Conservation (phyloP, 2,888 invertebrate genomes). For the Pollenia angustigena region DNA sequence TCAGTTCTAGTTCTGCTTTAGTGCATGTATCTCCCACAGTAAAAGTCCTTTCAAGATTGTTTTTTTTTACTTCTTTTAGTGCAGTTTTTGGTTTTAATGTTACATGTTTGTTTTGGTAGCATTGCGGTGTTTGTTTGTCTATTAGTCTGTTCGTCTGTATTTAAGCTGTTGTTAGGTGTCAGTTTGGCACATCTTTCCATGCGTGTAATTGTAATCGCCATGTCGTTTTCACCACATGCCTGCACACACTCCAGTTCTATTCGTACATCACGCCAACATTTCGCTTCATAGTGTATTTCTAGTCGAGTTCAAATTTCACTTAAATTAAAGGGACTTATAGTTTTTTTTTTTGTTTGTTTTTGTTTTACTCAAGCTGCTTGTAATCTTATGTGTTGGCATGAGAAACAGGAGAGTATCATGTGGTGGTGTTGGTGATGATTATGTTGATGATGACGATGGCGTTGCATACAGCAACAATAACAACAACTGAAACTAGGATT, state of each 20-base stretch:
- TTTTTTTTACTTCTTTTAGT: constrained; percentile 34
- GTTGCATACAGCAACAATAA: constrained; percentile 40
- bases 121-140: background rate
- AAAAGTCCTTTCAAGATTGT: background rate
- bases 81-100: constrained; percentile 30
- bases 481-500: constrained; percentile 47
- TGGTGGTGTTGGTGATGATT: constrained; percentile 13
- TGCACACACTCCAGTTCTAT: background rate
- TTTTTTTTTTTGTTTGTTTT: background rate
- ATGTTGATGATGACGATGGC: constrained; percentile 25
- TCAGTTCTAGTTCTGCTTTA: too few relatives aligned
- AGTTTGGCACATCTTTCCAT: constrained; percentile 61
- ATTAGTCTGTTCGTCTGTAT: constrained; percentile 1
- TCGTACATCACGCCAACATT: constrained; percentile 21
- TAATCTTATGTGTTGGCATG: constrained; percentile 57
- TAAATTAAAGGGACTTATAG: constrained; percentile 69
- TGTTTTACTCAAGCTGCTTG: constrained; percentile 47
- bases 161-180: constrained; percentile 47
- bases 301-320: constrained; percentile 71
- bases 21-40: background rate
- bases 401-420: constrained; percentile 40
- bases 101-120: constrained; percentile 6
- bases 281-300: constrained; percentile 27
- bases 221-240: constrained; percentile 34
- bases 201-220: constrained; percentile 71